These are phyloP conservation scores for Zaprionus gabonicus DNA, from an alignment of 1,140 invertebrate genomes.

Conservation along the genomic window DNA sequence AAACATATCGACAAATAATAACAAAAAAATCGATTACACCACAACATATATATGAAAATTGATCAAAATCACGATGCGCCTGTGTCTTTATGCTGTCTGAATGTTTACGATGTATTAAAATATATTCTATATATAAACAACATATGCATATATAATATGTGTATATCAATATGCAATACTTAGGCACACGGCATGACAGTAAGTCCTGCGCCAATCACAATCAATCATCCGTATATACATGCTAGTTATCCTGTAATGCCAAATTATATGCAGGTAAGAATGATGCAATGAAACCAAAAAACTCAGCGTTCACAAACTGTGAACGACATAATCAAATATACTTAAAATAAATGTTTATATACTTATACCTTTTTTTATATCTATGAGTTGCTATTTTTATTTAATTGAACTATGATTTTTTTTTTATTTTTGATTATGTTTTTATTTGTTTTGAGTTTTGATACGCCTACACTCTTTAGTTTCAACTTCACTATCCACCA, in stretches of 20 bases:
- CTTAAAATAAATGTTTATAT: constrained; percentile 48
- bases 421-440: constrained; percentile 27
- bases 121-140: constrained; percentile 40
- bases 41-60: constrained; percentile 48
- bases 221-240: constrained; percentile 85
- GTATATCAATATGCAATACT: constrained; percentile 46
- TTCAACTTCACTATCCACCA: constrained; percentile 42
- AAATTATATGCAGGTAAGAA: constrained; percentile 85
- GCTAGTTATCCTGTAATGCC: constrained; percentile 84
- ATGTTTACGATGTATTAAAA: constrained; percentile 53
- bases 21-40: constrained; percentile 46
- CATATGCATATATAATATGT: constrained; percentile 51
- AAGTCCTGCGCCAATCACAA: constrained; percentile 85
- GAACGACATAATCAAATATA: constrained; percentile 44
- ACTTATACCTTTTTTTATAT: constrained; percentile 20
- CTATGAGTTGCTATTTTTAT: constrained; percentile 39
- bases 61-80: constrained; percentile 63
- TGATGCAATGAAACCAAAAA: constrained; percentile 45
- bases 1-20: constrained; percentile 56
- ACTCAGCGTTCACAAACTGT: constrained; percentile 49
- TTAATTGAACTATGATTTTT: constrained; percentile 8
- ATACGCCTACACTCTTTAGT: constrained; percentile 24
- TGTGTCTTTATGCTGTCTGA: constrained; percentile 72
- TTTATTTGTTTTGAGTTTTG: constrained; percentile 12
- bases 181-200: constrained; percentile 85